Base-by-base conservation (phyloP, 2,797 vertebrate genomes). In the Sebastiscus albofasciatus region DNA sequence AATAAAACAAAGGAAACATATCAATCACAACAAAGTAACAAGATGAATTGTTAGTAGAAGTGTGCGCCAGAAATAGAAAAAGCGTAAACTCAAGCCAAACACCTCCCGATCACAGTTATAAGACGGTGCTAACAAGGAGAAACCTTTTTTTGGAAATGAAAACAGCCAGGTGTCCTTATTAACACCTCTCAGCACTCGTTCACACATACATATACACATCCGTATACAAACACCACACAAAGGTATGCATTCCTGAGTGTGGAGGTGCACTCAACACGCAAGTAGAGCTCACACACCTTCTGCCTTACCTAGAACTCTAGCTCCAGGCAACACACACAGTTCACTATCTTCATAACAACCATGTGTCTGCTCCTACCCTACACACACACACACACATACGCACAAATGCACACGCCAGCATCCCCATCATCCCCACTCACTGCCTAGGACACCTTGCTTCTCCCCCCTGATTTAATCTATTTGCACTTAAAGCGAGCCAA, bases 401-500 rank as follows among this genome's bases (percentile, higher is more conserved):
- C 31, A 56, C 67, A 66, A 68, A 46, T 24, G 60, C 34, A 29
- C 68, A 75, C 71, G 55, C 49, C 58, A 72, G 69, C 83, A 84
- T 67, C 26, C 13, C 65, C 49, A 68, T 66, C 73, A 65, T 58
- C 70, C 39, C 78, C 34, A 39, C 72, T 78, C 75, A 71, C 79
- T 75, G 71, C 72, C 58, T 54, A 14, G 72, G 72, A 77, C 81
- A 87, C 83, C 64, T 79, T 13, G 24, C 69, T 33, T 39, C 68
- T 75, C 72, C 79, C 71, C 33, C 46, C 54, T 81, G 88, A 93
- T 94, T 92, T 72, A 76, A 92, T 91, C 86, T 90, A 85, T 87
- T 89, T 89, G 80, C 90, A 88, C 81, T 87, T 85, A 87, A 90
- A 93, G 82, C 67, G 20, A 87, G 81, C 81, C 71, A 72, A 81